Evolutionary conservation across 2,888 invertebrate genomes (phyloP).

Genomic region (Heliconius ismenius): DNA sequence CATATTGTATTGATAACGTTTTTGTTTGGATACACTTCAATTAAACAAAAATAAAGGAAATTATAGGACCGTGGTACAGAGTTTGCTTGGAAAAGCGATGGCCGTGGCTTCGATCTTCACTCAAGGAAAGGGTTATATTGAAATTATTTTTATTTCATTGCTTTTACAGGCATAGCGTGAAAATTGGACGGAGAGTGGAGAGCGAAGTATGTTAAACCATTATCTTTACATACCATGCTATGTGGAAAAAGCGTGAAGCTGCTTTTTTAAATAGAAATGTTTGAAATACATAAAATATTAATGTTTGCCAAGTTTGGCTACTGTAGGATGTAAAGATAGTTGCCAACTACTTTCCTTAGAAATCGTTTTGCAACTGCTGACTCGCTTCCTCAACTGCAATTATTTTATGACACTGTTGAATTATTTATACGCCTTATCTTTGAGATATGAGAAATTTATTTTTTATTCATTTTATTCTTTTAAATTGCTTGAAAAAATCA

Average conservation of each 20-base stretch:
- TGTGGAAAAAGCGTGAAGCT: neutral
- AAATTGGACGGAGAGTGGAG: neutral
- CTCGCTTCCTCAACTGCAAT: conserved; percentile 26
- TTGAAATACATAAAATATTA: neutral
- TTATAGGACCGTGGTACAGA: no score
- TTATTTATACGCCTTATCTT: neutral
- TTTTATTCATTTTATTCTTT: conserved; percentile 5
- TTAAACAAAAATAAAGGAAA: neutral
- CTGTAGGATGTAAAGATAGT: conserved; percentile 8
- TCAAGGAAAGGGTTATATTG: neutral
- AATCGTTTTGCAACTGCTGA: conserved; percentile 32
- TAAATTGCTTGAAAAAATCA: neutral
- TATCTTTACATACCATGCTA: neutral
- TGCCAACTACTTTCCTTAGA: conserved; percentile 23
- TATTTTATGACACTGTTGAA: conserved; percentile 27
- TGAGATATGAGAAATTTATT: conserved; percentile 5
- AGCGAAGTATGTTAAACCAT: neutral
- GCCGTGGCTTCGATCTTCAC: neutral
- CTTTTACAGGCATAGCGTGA: neutral
- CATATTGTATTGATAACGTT: neutral
- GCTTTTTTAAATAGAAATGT: conserved; percentile 2
- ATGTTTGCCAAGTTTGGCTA: conserved; percentile 12
- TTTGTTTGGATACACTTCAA: neutral
- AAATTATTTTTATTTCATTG: neutral
- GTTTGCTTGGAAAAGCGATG: no score